Base-by-base conservation (phyloP, 1,140 invertebrate species). In the Lineus longissimus region DNA sequence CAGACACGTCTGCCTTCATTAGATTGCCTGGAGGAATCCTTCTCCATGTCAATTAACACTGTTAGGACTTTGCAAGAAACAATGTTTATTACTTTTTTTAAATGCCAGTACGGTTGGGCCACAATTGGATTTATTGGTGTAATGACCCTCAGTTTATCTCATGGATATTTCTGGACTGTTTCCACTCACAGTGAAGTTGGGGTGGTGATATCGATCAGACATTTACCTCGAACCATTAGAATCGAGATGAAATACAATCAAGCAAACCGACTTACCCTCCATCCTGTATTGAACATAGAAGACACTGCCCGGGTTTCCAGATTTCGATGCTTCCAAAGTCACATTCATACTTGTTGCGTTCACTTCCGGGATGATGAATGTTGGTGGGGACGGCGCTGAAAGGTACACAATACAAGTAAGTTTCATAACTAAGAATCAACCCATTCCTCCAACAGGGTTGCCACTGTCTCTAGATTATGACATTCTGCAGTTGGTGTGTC, bases 201-300 rank as follows among this genome's bases (percentile, higher is more conserved):
- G n/a, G n/a, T n/a, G n/a, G n/a, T n/a, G n/a, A n/a, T n/a, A n/a
- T n/a, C n/a, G n/a, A n/a, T n/a, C n/a, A n/a, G n/a, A n/a, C n/a
- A n/a, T n/a, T n/a, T n/a, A n/a, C n/a, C n/a, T n/a, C n/a, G n/a
- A n/a, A n/a, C n/a, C n/a, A n/a, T n/a, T n/a, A n/a, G n/a, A n/a
- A n/a, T n/a, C n/a, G n/a, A n/a, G n/a, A n/a, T n/a, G n/a, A n/a
- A n/a, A n/a, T n/a, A n/a, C n/a, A n/a, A n/a, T n/a, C n/a, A n/a
- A 36, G 15, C 33, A 36, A 36, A 36, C 33, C 33, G 33, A 15
- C 73, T 66, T 45, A 72, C 75, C 68, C 40, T 59, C 59, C 56
- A 71, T 69, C 43, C 83, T 88, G 80, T 92, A 95, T 81, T 94
- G 91, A 1, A 91, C 93, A 73, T 88, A 94, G 81, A 97, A 97